Evolutionary conservation across 2,113 vertebrate species (phyloP).

Genomic region (Glaucidium brasilianum): DNA sequence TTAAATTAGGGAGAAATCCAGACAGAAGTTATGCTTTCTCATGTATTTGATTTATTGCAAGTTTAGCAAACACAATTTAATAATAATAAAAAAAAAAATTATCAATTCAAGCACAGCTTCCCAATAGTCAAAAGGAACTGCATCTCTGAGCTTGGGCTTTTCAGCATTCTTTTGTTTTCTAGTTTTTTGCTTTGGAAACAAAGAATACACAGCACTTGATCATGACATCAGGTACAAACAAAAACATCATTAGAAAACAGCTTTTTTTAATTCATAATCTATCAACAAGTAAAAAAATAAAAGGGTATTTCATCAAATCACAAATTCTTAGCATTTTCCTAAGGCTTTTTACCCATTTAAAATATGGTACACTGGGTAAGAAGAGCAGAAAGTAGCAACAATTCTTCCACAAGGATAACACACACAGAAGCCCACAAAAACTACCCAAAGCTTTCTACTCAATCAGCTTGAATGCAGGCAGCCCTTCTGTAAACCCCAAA

Average conservation of each 20-base stretch:
- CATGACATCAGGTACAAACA: neutral
- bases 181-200: neutral
- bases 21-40: neutral
- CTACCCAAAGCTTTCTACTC: neutral
- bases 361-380: neutral
- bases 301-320: neutral
- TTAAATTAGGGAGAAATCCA: neutral
- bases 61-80: neutral
- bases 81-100: neutral
- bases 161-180: neutral
- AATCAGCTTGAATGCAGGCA: neutral
- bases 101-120: neutral
- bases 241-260: neutral
- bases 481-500: neutral
- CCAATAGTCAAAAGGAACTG: neutral
- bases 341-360: neutral
- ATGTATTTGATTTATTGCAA: neutral
- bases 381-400: neutral
- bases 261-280: neutral
- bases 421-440: neutral
- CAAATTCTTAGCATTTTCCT: neutral
- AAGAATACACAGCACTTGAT: neutral
- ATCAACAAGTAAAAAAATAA: neutral
- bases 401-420: neutral
- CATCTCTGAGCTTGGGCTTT: neutral